A percentile compares a stretch with the other conserved stretches of the same genome.
These are phyloP conservation scores for Crepidodera aurea DNA, from an alignment of 2,888 invertebrate genomes.

Conservation along the genomic window DNA sequence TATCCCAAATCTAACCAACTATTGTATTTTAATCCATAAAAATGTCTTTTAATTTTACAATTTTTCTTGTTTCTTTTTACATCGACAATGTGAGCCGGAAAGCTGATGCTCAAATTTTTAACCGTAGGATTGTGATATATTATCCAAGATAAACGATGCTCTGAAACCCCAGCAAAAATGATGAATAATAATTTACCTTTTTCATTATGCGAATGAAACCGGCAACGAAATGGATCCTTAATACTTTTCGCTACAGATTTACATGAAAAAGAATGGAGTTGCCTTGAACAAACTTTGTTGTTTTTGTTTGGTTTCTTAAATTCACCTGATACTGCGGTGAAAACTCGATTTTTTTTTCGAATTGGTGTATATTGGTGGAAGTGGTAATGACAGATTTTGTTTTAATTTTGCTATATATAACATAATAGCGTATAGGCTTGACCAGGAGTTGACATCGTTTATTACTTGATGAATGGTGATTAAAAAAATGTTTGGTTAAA, in stretches of 20 bases:
- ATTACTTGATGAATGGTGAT: too few relatives aligned
- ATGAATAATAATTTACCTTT: constrained; percentile 29
- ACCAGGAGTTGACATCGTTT: too few relatives aligned
- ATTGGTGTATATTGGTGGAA: too few relatives aligned
- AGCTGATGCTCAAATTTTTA: constrained; percentile 1
- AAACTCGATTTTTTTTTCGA: too few relatives aligned
- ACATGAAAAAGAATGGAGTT: constrained; percentile 9
- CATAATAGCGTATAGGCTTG: too few relatives aligned
- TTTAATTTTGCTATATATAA: too few relatives aligned
- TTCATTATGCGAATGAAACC: constrained; percentile 18
- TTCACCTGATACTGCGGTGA: too few relatives aligned
- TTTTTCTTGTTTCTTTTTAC: neutral
- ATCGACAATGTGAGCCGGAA: neutral
- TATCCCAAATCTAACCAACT: too few relatives aligned
- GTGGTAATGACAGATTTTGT: too few relatives aligned
- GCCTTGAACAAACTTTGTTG: constrained; percentile 3
- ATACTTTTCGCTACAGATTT: constrained; percentile 19
- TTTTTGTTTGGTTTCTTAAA: neutral
- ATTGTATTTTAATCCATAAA: neutral
- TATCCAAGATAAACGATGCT: constrained; percentile 26
- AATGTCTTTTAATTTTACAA: neutral
- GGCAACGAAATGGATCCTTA: constrained; percentile 12
- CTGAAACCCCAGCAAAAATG: constrained; percentile 20
- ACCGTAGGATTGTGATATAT: constrained; percentile 20
- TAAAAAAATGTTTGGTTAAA: too few relatives aligned